These are phyloP conservation scores for Pseudorectes ferrugineus DNA, from an alignment of 2,113 vertebrate genomes.

Conservation along the genomic window DNA sequence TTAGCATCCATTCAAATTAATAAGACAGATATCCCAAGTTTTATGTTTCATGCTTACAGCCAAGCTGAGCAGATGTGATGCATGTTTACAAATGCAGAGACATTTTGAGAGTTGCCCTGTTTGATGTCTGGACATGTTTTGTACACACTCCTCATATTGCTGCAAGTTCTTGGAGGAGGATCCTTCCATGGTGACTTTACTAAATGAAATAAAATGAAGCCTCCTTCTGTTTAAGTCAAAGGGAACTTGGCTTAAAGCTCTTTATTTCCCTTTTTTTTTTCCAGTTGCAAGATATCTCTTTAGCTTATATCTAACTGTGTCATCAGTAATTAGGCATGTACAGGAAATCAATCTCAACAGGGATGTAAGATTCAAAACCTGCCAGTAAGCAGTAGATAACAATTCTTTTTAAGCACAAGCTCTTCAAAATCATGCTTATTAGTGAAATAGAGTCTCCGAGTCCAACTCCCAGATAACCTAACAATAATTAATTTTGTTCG, in stretches of 20 bases:
- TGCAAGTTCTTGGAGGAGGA: constrained; percentile 11
- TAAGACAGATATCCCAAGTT: constrained; percentile 13
- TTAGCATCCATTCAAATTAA: constrained; percentile 25
- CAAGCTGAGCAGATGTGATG: constrained; percentile 41
- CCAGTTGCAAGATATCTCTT: constrained; percentile 9
- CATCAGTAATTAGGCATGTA: constrained; percentile 55
- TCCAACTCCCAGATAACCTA: background rate
- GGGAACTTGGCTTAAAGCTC: background rate
- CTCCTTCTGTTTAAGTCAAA: constrained; percentile 1
- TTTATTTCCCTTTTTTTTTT: background rate
- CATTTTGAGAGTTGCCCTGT: constrained; percentile 45
- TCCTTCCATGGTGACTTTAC: constrained; percentile 7
- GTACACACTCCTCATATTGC: background rate
- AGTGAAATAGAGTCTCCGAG: background rate
- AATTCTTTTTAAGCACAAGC: background rate
- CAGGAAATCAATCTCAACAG: constrained; percentile 52
- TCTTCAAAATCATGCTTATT: constrained; percentile 3
- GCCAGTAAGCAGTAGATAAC: constrained; percentile 5
- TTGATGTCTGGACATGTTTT: constrained; percentile 57
- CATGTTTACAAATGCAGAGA: constrained; percentile 44
- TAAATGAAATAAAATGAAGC: background rate
- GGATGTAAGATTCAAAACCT: constrained; percentile 22
- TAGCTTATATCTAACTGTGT: constrained; percentile 28
- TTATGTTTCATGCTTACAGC: constrained; percentile 16
- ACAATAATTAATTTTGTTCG: background rate